Conservation (phyloP, 2,888 invertebrate species). For the Leptarthrus brevirostris region DNA sequence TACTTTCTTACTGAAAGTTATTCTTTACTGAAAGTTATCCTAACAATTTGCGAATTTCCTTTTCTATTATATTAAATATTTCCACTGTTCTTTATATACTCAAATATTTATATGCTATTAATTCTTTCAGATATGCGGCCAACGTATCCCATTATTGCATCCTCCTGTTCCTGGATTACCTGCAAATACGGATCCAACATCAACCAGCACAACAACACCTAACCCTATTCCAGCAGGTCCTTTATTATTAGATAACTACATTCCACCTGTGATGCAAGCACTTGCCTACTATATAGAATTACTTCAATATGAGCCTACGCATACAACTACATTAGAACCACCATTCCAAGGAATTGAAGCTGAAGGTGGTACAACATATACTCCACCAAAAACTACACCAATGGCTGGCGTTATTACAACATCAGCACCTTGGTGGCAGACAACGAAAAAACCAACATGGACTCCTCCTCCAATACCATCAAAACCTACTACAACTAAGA, state of each 20-base stretch:
- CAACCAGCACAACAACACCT: constrained; percentile 20
- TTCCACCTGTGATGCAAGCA: constrained; percentile 67
- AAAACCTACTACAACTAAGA: neutral
- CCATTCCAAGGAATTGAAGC: constrained; percentile 60
- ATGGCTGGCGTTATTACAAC: constrained; percentile 25
- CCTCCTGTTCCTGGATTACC: constrained; percentile 52
- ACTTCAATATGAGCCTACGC: constrained; percentile 65
- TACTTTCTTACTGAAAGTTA: too few species aligned
- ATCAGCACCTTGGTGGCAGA: constrained; percentile 25
- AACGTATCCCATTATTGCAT: constrained; percentile 20
- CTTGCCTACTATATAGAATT: constrained; percentile 66
- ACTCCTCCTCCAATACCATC: constrained; percentile 51
- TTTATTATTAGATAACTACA: constrained; percentile 62
- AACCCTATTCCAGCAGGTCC: constrained; percentile 37
- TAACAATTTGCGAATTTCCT: too few species aligned
- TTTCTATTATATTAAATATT: too few species aligned
- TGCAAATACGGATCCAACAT: constrained; percentile 22
- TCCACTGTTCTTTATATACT: neutral
- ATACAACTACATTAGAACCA: constrained; percentile 64
- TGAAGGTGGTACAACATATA: constrained; percentile 49
- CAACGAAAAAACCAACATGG: constrained; percentile 51
- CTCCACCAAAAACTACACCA: constrained; percentile 43
- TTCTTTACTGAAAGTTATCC: too few species aligned
- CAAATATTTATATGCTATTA: too few species aligned
- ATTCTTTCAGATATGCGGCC: constrained; percentile 25